Percentiles rank a stretch among this genome's conserved stretches.
Evolutionary conservation across 2,888 invertebrate genomes (phyloP).

Genomic region (Mesodorylaimus sp.): DNA sequence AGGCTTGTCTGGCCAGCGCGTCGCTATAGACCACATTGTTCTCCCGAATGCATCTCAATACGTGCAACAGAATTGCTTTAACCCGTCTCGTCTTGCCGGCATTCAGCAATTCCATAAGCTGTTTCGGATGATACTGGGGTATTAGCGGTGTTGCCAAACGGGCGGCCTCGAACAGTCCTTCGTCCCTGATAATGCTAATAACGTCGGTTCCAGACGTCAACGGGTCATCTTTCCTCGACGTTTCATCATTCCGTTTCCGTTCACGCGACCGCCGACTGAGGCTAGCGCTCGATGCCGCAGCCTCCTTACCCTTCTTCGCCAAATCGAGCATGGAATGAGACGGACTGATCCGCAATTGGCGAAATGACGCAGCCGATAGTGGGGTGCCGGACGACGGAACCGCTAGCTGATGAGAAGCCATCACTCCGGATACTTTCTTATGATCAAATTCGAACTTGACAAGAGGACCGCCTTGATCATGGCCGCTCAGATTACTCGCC

Average conservation of each 20-base stretch:
- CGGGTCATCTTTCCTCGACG: background rate
- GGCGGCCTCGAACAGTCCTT: constrained; percentile 73
- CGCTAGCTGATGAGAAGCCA: no score
- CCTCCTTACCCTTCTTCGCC: constrained; percentile 10
- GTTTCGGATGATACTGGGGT: constrained; percentile 97
- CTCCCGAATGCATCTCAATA: constrained; percentile 51
- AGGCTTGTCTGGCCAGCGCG: background rate
- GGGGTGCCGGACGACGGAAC: background rate
- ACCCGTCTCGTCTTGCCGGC: constrained; percentile 95
- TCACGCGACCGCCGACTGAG: background rate
- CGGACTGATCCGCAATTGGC: constrained; percentile 14
- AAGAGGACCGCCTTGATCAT: no score
- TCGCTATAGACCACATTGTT: background rate
- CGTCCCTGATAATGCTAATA: constrained; percentile 23
- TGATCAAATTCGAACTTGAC: no score
- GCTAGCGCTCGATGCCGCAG: background rate
- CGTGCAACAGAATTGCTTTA: constrained; percentile 86
- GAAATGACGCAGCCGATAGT: background rate
- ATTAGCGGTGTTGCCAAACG: constrained; percentile 88
- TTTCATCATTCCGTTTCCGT: background rate
- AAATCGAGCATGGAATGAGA: constrained; percentile 26
- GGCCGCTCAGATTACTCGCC: no score
- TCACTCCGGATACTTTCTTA: no score
- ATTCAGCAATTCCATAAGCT: constrained; percentile 89
- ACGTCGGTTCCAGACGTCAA: no score